Evolutionary conservation across 2,888 invertebrate species (phyloP).

Genomic region (Agrilus biguttatus): DNA sequence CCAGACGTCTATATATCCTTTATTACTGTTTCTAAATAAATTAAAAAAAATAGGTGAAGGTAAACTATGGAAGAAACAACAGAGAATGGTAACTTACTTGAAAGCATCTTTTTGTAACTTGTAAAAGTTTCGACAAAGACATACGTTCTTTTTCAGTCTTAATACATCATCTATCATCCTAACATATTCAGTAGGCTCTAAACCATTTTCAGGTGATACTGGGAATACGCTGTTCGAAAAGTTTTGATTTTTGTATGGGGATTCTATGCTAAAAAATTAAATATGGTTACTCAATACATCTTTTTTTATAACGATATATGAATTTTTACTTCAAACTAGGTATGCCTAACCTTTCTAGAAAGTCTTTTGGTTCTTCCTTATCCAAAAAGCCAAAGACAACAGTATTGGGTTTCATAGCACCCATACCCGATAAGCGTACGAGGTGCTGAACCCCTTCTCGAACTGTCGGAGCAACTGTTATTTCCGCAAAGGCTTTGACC

Average conservation of each 20-base stretch:
- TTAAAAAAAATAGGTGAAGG: neutral
- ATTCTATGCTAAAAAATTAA: slow-evolving; percentile 33
- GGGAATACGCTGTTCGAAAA: slow-evolving; percentile 44
- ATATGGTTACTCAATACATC: neutral
- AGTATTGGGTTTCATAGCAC: slow-evolving; percentile 99
- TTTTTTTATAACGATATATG: too few species aligned
- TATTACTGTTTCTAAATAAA: slow-evolving; percentile 38
- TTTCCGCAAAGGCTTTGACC: slow-evolving; percentile 92
- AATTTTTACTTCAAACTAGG: too few species aligned
- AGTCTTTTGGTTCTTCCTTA: slow-evolving; percentile 56
- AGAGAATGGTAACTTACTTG: slow-evolving; percentile 35
- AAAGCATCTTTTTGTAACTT: slow-evolving; percentile 62
- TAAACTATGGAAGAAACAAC: neutral
- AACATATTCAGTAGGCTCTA: slow-evolving; percentile 51
- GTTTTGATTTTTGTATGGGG: slow-evolving; percentile 44
- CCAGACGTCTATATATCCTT: slow-evolving; percentile 92
- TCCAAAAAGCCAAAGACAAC: slow-evolving; percentile 92
- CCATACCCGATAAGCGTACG: slow-evolving; percentile 81
- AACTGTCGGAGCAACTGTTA: slow-evolving; percentile 74
- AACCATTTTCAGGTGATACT: slow-evolving; percentile 25
- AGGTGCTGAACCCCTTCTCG: slow-evolving; percentile 87
- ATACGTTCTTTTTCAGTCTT: slow-evolving; percentile 87
- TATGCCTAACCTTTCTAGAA: slow-evolving; percentile 48
- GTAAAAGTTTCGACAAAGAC: slow-evolving; percentile 84
- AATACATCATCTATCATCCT: slow-evolving; percentile 77